A percentile compares a stretch with the other conserved stretches of the same genome.
Evolutionary conservation across 2,888 invertebrate genomes (phyloP).

Genomic region (Leptinotarsa peninsularis): DNA sequence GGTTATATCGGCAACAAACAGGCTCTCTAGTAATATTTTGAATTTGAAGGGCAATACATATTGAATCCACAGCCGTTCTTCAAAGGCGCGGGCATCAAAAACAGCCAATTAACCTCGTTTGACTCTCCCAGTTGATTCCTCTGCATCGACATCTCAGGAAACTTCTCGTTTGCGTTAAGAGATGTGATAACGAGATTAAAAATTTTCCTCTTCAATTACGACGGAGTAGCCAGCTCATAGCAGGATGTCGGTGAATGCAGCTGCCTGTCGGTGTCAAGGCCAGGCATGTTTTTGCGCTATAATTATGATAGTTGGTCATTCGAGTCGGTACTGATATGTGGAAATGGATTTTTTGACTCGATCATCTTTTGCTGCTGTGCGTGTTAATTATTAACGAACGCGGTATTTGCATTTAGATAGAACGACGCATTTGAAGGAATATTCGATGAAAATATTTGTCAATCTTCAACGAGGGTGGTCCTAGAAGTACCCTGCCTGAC

Average conservation of each 20-base stretch:
- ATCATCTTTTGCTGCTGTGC: constrained; percentile 9
- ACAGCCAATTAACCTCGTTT: constrained; percentile 12
- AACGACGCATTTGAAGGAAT: neutral
- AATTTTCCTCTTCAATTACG: constrained; percentile 19
- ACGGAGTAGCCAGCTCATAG: constrained; percentile 19
- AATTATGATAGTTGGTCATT: constrained; percentile 13
- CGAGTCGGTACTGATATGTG: constrained; percentile 23
- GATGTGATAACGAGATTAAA: constrained; percentile 25
- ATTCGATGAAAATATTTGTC: too few species aligned
- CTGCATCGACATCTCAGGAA: constrained; percentile 23
- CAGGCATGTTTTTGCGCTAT: constrained; percentile 17
- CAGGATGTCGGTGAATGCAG: constrained; percentile 28
- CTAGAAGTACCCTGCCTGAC: too few species aligned
- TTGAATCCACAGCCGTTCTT: neutral
- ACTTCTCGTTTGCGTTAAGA: constrained; percentile 17
- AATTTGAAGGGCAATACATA: neutral
- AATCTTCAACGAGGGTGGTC: too few species aligned
- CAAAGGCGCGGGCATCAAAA: constrained; percentile 2
- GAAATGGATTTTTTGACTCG: constrained; percentile 17
- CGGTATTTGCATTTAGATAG: constrained; percentile 13
- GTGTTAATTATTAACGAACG: neutral
- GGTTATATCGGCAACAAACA: neutral
- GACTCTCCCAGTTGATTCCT: constrained; percentile 8
- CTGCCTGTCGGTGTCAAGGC: constrained; percentile 28
- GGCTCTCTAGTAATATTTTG: neutral